phyloP scores from a whole-genome alignment of 1,140 invertebrate genomes.

The Papilio polytes region DNA sequence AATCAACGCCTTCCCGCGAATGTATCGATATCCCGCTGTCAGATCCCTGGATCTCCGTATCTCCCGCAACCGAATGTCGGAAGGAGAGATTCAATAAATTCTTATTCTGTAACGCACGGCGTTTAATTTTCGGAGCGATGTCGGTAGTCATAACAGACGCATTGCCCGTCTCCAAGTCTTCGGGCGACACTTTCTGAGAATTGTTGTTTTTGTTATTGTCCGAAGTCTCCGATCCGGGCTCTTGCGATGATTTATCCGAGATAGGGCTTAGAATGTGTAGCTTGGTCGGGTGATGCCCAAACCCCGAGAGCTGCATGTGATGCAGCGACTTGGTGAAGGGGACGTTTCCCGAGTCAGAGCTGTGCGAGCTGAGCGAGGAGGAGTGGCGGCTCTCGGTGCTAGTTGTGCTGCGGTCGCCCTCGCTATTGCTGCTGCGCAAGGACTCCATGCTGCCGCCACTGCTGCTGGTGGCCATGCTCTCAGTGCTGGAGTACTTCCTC shows the following conservation, averaged over 20 bases:
- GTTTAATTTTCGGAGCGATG: conserved; percentile 84
- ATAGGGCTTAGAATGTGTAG: conserved; percentile 94
- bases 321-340: conserved; percentile 84
- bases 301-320: conserved; percentile 86
- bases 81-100: conserved; percentile 89
- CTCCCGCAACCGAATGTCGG: conserved; percentile 85
- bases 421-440: conserved; percentile 91
- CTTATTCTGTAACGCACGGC: conserved; percentile 89
- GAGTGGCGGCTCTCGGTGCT: conserved; percentile 92
- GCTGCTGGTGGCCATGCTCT: conserved; percentile 93
- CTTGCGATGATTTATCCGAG: conserved; percentile 95
- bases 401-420: conserved; percentile 91
- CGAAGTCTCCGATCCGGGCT: conserved; percentile 90
- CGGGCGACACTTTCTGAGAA: conserved; percentile 89
- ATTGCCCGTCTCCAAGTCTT: conserved; percentile 82
- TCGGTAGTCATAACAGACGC: conserved; percentile 76
- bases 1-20: conserved; percentile 90
- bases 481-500: conserved; percentile 92
- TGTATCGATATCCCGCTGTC: conserved; percentile 94
- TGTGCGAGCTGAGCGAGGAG: conserved; percentile 91
- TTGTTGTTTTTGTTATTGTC: conserved; percentile 92
- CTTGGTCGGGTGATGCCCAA: conserved; percentile 88
- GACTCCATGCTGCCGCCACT: conserved; percentile 94
- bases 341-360: conserved; percentile 89
- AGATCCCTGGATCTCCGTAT: conserved; percentile 91